phyloP scores from a whole-genome alignment of 2,113 vertebrate genomes.

The Heterotilapia buettikoferi region DNA sequence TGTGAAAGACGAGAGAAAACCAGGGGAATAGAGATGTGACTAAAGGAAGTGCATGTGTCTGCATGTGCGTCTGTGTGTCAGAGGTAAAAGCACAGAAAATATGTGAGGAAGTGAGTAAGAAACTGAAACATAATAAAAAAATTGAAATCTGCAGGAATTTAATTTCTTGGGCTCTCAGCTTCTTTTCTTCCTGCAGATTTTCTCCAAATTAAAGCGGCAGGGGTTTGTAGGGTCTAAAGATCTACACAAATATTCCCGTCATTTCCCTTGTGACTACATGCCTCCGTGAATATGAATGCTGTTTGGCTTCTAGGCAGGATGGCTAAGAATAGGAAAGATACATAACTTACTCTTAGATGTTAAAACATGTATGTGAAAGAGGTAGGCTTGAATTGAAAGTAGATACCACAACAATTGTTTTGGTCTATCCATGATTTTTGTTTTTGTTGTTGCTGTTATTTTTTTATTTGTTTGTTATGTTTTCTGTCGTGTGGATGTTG shows the following conservation, averaged over 20 bases:
- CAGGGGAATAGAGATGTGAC: background rate
- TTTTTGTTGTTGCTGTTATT: background rate
- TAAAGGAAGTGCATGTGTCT: background rate
- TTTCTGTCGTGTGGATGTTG: background rate
- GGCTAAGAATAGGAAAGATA: background rate
- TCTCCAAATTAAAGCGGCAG: conserved; percentile 46
- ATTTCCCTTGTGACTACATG: conserved; percentile 16
- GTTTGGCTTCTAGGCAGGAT: background rate
- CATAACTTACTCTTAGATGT: background rate
- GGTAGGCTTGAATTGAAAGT: background rate
- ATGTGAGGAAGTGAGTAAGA: background rate
- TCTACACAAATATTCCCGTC: conserved; percentile 10
- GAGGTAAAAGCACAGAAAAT: background rate
- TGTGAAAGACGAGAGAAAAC: background rate
- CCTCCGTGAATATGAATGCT: conserved; percentile 24
- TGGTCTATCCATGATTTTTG: background rate
- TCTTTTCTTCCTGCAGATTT: conserved; percentile 19
- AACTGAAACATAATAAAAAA: conserved; percentile 12
- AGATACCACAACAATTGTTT: background rate
- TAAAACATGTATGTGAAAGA: background rate
- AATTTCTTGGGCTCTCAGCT: background rate
- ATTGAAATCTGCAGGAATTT: conserved; percentile 7
- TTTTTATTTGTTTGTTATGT: background rate
- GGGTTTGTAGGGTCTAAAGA: conserved; percentile 25
- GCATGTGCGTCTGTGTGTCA: background rate